Conservation (phyloP, 2,888 invertebrate genomes). For the Ptychoptera contaminata region DNA sequence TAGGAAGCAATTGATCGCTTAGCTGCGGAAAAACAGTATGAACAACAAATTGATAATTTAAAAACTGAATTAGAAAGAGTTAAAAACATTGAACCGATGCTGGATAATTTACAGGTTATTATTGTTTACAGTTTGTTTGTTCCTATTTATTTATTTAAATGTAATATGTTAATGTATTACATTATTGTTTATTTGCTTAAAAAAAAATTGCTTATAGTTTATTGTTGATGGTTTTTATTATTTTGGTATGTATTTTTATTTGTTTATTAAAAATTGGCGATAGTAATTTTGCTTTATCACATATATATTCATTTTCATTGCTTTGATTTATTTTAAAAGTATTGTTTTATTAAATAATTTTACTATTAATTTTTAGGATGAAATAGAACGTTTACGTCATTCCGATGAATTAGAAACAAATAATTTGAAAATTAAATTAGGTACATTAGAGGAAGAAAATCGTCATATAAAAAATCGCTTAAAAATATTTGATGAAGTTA, state of each 20-base stretch:
- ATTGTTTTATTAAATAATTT: neutral
- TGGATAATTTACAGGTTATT: conserved; percentile 49
- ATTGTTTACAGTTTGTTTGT: neutral
- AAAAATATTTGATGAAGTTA: conserved; percentile 25
- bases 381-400: conserved; percentile 58
- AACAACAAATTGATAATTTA: conserved; percentile 41
- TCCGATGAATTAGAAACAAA: conserved; percentile 56
- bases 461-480: conserved; percentile 43
- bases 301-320: neutral
- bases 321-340: neutral
- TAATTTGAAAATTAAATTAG: conserved; percentile 48
- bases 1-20: conserved; percentile 44
- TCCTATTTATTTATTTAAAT: conserved; percentile 9
- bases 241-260: conserved; percentile 1
- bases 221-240: conserved; percentile 2
- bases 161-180: conserved; percentile 4
- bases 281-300: too few relatives aligned
- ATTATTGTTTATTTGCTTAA: conserved; percentile 6
- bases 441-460: conserved; percentile 60
- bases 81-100: conserved; percentile 45
- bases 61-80: conserved; percentile 43
- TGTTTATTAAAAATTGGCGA: too few relatives aligned
- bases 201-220: neutral
- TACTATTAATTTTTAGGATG: conserved; percentile 41
- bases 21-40: conserved; percentile 39